Conservation (phyloP, 1,140 invertebrate genomes). For the Planococcus citri region DNA sequence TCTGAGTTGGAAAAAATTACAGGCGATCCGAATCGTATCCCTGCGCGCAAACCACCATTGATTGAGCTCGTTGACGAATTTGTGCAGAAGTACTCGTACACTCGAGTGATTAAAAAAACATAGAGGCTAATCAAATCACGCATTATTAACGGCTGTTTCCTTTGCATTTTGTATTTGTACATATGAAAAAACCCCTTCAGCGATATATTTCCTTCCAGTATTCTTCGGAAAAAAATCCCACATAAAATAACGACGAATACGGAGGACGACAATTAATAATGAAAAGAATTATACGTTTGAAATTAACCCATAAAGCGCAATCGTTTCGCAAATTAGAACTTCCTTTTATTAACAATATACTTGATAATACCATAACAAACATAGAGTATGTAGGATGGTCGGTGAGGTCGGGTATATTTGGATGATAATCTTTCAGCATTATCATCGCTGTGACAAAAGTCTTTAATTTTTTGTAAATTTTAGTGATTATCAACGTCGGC, state of each 20-base stretch:
- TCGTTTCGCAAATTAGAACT: slow-evolving; percentile 6
- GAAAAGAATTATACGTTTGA: slow-evolving; percentile 7
- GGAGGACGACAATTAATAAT: slow-evolving; percentile 7
- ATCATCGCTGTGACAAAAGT: not conserved
- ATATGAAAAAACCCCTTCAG: not conserved
- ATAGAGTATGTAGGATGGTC: not conserved
- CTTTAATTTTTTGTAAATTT: not conserved
- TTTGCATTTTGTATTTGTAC: too few relatives aligned
- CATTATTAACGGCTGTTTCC: too few relatives aligned
- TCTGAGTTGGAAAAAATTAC: too few relatives aligned
- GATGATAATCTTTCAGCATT: not conserved
- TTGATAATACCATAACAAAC: not conserved
- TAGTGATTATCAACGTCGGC: not conserved
- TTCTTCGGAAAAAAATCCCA: slow-evolving; percentile 6
- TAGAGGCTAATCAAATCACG: too few relatives aligned
- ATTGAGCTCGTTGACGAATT: too few relatives aligned
- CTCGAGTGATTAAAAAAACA: too few relatives aligned
- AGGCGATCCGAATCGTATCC: too few relatives aligned
- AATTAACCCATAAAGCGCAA: slow-evolving; percentile 6
- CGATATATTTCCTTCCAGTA: not conserved
- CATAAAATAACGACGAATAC: slow-evolving; percentile 3
- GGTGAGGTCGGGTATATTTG: not conserved
- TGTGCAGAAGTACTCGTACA: too few relatives aligned
- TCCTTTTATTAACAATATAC: slow-evolving; percentile 8
- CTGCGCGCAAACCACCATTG: too few relatives aligned